phyloP scores from a whole-genome alignment of 2,888 invertebrate species.

The Drosophila mimetica region DNA sequence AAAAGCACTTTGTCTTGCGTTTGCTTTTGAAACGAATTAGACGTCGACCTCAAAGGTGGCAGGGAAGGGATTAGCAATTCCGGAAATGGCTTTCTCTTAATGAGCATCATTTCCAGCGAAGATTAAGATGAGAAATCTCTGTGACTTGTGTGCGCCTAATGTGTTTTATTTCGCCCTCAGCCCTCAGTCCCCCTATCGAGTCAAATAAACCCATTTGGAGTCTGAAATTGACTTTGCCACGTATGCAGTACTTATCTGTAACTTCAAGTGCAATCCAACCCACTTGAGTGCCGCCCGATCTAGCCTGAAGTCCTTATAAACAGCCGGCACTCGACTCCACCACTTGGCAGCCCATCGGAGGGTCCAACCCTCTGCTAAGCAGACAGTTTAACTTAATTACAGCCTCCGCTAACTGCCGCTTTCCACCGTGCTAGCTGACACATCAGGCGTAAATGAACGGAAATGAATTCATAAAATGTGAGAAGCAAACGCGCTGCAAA shows the following conservation, averaged over 20 bases:
- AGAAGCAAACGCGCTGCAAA: slow-evolving; percentile 63
- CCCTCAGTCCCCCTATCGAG: neutral
- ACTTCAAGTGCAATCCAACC: slow-evolving; percentile 14
- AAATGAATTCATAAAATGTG: slow-evolving; percentile 80
- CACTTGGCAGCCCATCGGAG: slow-evolving; percentile 9
- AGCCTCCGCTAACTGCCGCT: slow-evolving; percentile 60
- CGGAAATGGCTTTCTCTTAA: slow-evolving; percentile 40
- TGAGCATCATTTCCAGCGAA: slow-evolving; percentile 37
- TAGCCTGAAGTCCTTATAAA: slow-evolving; percentile 29
- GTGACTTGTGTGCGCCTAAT: slow-evolving; percentile 31
- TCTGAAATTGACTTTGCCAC: slow-evolving; percentile 18
- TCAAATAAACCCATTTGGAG: slow-evolving; percentile 24
- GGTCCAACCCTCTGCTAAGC: slow-evolving; percentile 19
- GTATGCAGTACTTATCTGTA: slow-evolving; percentile 10
- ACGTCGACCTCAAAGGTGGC: slow-evolving; percentile 7
- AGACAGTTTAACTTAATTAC: slow-evolving; percentile 74
- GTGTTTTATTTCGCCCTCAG: slow-evolving; percentile 14
- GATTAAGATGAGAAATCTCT: slow-evolving; percentile 42
- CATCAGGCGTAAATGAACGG: slow-evolving; percentile 79
- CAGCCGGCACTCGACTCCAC: slow-evolving; percentile 25
- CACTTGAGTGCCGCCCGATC: slow-evolving; percentile 23
- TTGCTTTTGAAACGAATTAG: slow-evolving; percentile 30
- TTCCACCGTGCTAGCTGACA: slow-evolving; percentile 32
- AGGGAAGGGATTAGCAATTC: slow-evolving; percentile 33
- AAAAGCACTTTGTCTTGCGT: slow-evolving; percentile 52